These are phyloP conservation scores for Sebastes umbrosus DNA, from an alignment of 2,797 vertebrate genomes.

Conservation along the genomic window DNA sequence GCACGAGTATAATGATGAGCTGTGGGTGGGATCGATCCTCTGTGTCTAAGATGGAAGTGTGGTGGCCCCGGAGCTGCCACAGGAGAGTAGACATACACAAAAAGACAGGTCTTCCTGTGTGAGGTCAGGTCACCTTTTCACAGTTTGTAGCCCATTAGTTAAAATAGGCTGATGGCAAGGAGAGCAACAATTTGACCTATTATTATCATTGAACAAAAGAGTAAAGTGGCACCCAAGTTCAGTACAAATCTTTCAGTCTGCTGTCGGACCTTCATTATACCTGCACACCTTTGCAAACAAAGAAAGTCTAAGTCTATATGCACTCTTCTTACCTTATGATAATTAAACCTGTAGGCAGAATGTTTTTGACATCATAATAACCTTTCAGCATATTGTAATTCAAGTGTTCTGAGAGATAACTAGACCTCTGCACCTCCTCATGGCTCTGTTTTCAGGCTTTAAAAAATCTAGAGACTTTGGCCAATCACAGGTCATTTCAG, in stretches of 20 bases:
- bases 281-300: not conserved
- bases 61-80: slow-evolving; percentile 1
- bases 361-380: no score
- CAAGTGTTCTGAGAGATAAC: no score
- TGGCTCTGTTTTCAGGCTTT: no score
- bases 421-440: no score
- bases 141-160: slow-evolving; percentile 1
- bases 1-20: slow-evolving; percentile 45
- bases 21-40: slow-evolving; percentile 37
- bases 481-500: no score
- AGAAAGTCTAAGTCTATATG: not conserved
- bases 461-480: no score
- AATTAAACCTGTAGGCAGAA: not conserved
- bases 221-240: not conserved
- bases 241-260: not conserved
- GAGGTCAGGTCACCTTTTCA: slow-evolving; percentile 15
- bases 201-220: not conserved
- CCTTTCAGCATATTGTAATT: no score
- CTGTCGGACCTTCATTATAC: not conserved
- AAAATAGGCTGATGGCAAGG: not conserved
- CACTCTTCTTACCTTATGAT: not conserved
- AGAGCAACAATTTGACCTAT: not conserved
- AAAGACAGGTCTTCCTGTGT: slow-evolving; percentile 8
- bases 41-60: slow-evolving; percentile 7
- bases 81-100: not conserved